Conservation (phyloP, 2,888 invertebrate species). For the Athripsodes cinereus region DNA sequence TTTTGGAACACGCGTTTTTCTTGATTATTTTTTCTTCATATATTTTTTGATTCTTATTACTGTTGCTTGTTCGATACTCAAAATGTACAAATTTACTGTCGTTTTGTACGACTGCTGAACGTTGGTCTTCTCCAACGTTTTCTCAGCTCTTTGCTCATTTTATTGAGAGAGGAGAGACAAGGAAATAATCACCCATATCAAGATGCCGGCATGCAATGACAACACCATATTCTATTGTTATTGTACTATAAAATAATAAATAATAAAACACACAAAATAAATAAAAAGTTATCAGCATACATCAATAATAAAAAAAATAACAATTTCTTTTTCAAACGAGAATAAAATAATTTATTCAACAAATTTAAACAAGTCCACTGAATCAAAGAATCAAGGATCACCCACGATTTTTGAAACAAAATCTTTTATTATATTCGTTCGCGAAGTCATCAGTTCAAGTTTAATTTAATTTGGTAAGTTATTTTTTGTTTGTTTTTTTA, state of each 20-base stretch:
- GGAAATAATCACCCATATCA: slow-evolving; percentile 5
- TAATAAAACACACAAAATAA: neutral
- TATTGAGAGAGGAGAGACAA: slow-evolving; percentile 1
- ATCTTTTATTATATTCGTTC: no score
- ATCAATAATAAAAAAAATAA: neutral
- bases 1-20: neutral
- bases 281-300: neutral
- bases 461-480: no score
- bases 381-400: no score
- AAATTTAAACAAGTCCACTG: no score
- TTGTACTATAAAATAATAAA: slow-evolving; percentile 23
- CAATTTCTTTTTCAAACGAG: neutral
- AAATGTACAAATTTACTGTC: neutral
- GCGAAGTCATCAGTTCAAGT: no score
- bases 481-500: no score
- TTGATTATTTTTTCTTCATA: neutral
- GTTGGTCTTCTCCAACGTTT: neutral
- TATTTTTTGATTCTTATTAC: neutral
- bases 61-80: neutral
- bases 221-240: slow-evolving; percentile 20
- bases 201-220: slow-evolving; percentile 19
- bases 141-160: neutral
- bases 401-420: no score
- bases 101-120: neutral
- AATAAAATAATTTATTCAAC: neutral